Conservation (phyloP, 2,888 invertebrate species). For the Acleris holmiana region DNA sequence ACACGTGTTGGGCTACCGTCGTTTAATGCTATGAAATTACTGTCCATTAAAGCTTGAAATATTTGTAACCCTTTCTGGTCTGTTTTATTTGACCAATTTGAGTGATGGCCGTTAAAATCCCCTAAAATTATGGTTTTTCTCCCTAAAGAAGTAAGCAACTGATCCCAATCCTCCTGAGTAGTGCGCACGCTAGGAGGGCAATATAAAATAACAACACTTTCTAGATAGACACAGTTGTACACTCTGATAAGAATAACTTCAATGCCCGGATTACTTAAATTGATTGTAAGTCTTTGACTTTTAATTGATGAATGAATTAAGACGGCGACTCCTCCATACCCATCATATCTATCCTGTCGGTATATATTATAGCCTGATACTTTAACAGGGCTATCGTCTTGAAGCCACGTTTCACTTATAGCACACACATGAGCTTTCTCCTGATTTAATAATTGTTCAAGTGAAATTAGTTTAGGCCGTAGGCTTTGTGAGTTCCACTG, state of each 20-base stretch:
- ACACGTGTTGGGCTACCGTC: slow-evolving; percentile 37
- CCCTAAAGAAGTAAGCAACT: slow-evolving; percentile 21
- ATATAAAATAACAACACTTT: slow-evolving; percentile 36
- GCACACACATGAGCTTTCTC: slow-evolving; percentile 38
- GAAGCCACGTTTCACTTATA: slow-evolving; percentile 38
- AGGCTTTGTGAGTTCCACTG: slow-evolving; percentile 44
- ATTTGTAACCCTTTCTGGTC: slow-evolving; percentile 30
- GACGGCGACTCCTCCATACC: slow-evolving; percentile 39
- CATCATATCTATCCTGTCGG: slow-evolving; percentile 34
- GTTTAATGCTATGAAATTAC: slow-evolving; percentile 34
- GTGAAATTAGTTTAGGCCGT: slow-evolving; percentile 34
- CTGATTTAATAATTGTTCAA: slow-evolving; percentile 34
- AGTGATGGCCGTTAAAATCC: slow-evolving; percentile 41
- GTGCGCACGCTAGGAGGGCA: slow-evolving; percentile 39
- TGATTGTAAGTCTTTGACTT: slow-evolving; percentile 1
- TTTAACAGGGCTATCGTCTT: slow-evolving; percentile 15
- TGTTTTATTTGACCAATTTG: slow-evolving; percentile 26
- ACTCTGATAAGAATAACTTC: slow-evolving; percentile 37
- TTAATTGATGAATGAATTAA: slow-evolving; percentile 36
- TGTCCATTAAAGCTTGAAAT: slow-evolving; percentile 32
- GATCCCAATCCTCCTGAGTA: slow-evolving; percentile 39
- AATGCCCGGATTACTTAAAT: slow-evolving; percentile 33
- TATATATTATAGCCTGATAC: slow-evolving; percentile 30
- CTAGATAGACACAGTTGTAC: slow-evolving; percentile 30
- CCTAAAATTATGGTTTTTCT: slow-evolving; percentile 35